Conservation (phyloP, 2,888 invertebrate genomes). For the Drosophila tanythrix region DNA sequence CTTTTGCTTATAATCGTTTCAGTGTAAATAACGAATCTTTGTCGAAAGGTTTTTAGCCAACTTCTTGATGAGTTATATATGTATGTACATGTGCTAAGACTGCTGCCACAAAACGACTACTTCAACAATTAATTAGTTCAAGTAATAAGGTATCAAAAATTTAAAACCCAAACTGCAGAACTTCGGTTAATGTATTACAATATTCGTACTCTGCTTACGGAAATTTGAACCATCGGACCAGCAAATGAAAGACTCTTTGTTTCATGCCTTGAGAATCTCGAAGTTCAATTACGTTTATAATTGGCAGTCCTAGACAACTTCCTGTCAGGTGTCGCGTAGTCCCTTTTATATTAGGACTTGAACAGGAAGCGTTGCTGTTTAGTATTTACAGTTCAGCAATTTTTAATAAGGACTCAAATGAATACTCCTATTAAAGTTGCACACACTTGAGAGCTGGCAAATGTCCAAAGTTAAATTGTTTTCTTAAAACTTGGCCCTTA, state of each 20-base stretch:
- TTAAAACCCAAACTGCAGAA: neutral
- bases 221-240: neutral
- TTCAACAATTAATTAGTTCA: neutral
- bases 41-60: neutral
- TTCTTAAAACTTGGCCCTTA: conserved; percentile 10
- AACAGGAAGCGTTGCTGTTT: neutral
- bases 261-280: neutral
- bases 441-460: neutral
- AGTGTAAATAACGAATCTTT: neutral
- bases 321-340: neutral
- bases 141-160: neutral
- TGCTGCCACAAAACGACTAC: neutral
- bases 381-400: neutral
- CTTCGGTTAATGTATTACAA: neutral
- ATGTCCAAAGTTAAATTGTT: conserved; percentile 7
- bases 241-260: neutral
- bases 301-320: neutral
- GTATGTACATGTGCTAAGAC: neutral
- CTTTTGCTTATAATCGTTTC: neutral
- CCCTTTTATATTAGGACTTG: neutral
- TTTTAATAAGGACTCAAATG: neutral
- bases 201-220: neutral
- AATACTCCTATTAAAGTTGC: neutral
- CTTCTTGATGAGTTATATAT: neutral
- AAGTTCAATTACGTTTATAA: neutral